Base-by-base conservation (phyloP, 2,888 invertebrate genomes). In the Ennomos erosarius region DNA sequence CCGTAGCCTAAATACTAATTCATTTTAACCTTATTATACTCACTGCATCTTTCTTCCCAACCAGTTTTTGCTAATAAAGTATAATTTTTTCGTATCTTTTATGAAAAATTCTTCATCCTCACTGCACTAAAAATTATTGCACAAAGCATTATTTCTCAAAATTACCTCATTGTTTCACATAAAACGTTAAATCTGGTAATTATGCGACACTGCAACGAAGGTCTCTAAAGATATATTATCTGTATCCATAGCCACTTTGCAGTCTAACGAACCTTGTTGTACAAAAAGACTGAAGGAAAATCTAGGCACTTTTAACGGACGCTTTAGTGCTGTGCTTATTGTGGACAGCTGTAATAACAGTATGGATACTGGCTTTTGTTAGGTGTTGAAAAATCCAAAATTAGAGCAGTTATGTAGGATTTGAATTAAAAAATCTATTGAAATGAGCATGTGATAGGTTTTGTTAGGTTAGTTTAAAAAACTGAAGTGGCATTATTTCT, bases 201-300 rank as follows among this genome's bases (percentile, higher is more conserved):
- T 53, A 44, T 47, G 16, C 36, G 5, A 38, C 36, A 39, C 11
- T 4, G 11, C 53, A 48, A 44, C 43, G 43, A 48, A 53, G 10
- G 40, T 38, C 52, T 43, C 45, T 8, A 45, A 51, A 48, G 58
- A 53, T 47, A 49, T 54, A 59, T 59, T 58, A 53, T 48, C 53
- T 49, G 38, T 36, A 39, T 53, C 43, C 47, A 39, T 54, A 42
- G 10, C 10, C 51, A 55, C 47, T 60, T 55, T 60, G 48, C 36
- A 35, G 47, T 55, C 40, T 52, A 60, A 60, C 60, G 55, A 55
- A 52, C 51, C 60, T 55, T 51, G 48, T 45, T 54, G 12, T 34
- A 55, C 51, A 55, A 55, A 54, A 54, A 13, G 39, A 34, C 47
- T 60, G 44, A 10, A 33, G 12, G 53, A 38, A 53, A 54, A 48